A percentile compares a stretch with the other conserved stretches of the same genome.
Conservation (phyloP, 2,888 invertebrate genomes). For the Folsomia manolachei region DNA sequence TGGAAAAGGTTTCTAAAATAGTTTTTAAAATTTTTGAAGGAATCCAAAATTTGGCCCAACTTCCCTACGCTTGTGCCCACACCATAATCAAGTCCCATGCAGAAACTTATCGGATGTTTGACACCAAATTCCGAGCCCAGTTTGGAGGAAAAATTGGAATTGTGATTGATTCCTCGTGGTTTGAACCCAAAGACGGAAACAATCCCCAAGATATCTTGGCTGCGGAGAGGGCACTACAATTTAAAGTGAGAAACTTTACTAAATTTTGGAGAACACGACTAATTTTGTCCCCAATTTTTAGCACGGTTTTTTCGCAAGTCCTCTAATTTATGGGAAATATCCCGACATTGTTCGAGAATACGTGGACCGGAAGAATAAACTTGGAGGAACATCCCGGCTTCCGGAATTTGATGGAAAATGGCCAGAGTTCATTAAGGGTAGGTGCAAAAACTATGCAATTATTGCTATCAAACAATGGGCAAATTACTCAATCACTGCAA, state of each 20-base stretch:
- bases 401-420: constrained; percentile 42
- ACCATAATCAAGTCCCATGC: constrained; percentile 46
- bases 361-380: constrained; percentile 52
- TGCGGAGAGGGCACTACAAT: constrained; percentile 47
- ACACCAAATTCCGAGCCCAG: constrained; percentile 45
- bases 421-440: constrained; percentile 21
- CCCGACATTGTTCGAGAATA: constrained; percentile 53
- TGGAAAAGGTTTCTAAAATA: not conserved
- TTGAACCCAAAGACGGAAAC: constrained; percentile 28
- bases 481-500: not conserved
- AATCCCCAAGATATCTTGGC: constrained; percentile 40
- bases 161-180: constrained; percentile 34
- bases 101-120: constrained; percentile 52
- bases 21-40: constrained; percentile 6
- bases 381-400: constrained; percentile 51
- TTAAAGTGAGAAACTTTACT: constrained; percentile 47
- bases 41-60: constrained; percentile 8
- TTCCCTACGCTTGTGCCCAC: constrained; percentile 51
- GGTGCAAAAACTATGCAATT: no score
- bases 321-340: constrained; percentile 52
- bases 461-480: no score
- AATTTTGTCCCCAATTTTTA: no score
- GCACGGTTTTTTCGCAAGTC: constrained; percentile 54
- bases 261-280: no score
- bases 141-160: constrained; percentile 35